A percentile compares a stretch with the other conserved stretches of the same genome.
These are phyloP conservation scores for Tretioscincus oriximinensis DNA, from an alignment of 2,113 vertebrate genomes.

Conservation along the genomic window DNA sequence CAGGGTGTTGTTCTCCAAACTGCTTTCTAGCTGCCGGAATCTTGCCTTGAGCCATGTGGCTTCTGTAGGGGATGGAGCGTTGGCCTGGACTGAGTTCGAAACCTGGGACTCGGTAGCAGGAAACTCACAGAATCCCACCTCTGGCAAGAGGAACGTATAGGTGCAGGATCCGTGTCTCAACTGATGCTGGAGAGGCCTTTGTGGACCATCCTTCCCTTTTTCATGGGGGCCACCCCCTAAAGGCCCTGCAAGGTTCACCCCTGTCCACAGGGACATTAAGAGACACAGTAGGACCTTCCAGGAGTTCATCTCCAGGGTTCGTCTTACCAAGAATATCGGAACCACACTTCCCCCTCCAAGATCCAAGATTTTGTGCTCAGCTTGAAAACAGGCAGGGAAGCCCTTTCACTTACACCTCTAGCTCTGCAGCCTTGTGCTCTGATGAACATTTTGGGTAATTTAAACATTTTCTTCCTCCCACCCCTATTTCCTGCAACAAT, in stretches of 20 bases:
- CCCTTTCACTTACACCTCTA: constrained; percentile 57
- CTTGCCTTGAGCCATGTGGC: constrained; percentile 73
- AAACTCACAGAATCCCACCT: constrained; percentile 71
- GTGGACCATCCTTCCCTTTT: constrained; percentile 46
- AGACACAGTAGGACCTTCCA: background rate
- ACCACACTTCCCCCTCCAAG: background rate
- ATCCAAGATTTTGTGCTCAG: no score
- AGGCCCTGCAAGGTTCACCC: background rate
- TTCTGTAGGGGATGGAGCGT: constrained; percentile 59
- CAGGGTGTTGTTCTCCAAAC: constrained; percentile 82
- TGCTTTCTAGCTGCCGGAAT: constrained; percentile 75
- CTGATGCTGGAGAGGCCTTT: constrained; percentile 68
- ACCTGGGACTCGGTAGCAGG: constrained; percentile 65
- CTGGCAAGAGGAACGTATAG: constrained; percentile 83
- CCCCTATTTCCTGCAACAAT: constrained; percentile 36
- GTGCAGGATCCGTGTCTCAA: constrained; percentile 80
- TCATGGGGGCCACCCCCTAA: constrained; percentile 4
- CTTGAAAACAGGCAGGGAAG: constrained; percentile 32
- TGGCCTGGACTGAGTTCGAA: constrained; percentile 78
- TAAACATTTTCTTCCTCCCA: background rate
- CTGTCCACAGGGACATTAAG: constrained; percentile 45
- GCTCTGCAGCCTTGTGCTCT: constrained; percentile 51
- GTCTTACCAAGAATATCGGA: background rate
- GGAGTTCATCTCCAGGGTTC: background rate
- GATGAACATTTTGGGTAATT: constrained; percentile 54